These are phyloP conservation scores for Galerucella calmariensis DNA, from an alignment of 2,888 invertebrate species.

Conservation along the genomic window DNA sequence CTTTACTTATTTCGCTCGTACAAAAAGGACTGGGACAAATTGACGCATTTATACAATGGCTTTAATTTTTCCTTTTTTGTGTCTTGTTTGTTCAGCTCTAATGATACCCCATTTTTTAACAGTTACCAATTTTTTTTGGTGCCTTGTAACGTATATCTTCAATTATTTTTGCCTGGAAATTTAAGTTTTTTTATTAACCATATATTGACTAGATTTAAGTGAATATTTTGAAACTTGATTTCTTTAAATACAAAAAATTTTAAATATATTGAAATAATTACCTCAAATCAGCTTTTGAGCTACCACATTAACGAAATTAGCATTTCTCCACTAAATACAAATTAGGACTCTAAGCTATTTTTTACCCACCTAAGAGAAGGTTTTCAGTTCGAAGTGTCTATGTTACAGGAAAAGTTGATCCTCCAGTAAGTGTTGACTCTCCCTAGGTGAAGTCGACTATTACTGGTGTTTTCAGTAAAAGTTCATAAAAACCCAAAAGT, in stretches of 20 bases:
- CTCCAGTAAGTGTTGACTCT: too few species aligned
- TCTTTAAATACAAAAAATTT: neutral
- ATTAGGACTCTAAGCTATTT: too few species aligned
- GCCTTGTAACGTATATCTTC: constrained; percentile 14
- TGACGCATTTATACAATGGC: constrained; percentile 56
- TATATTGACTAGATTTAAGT: neutral
- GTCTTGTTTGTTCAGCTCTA: constrained; percentile 40
- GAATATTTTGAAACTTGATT: neutral
- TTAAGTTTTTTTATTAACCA: neutral
- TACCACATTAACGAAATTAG: too few species aligned
- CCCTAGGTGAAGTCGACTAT: too few species aligned
- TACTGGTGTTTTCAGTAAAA: too few species aligned
- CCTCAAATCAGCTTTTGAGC: too few species aligned
- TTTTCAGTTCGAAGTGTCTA: too few species aligned
- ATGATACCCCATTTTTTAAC: constrained; percentile 36
- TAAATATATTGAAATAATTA: too few species aligned
- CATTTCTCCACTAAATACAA: too few species aligned
- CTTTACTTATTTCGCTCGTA: constrained; percentile 39
- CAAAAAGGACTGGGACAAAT: constrained; percentile 54
- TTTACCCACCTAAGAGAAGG: too few species aligned
- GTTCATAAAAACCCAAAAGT: too few species aligned
- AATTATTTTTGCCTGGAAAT: neutral
- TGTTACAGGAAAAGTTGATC: too few species aligned
- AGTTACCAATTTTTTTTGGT: constrained; percentile 25
- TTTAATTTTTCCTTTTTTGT: constrained; percentile 47